phyloP scores from a whole-genome alignment of 2,797 vertebrate genomes.

The Trachurus trachurus region DNA sequence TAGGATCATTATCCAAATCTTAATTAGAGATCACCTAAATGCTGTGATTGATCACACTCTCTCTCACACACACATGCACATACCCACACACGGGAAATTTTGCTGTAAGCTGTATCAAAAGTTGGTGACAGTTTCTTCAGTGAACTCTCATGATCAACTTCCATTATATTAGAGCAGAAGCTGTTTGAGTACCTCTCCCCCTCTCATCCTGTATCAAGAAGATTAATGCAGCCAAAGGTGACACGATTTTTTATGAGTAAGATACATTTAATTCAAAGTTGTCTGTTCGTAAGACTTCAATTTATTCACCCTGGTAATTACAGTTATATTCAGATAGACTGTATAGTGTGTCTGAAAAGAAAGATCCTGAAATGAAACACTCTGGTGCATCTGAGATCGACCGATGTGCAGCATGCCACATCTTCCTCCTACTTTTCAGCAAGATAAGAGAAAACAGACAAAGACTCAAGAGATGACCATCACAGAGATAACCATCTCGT shows the following conservation, averaged over 20 bases:
- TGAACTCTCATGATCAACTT: background rate
- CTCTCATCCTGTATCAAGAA: background rate
- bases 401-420: background rate
- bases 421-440: conserved; percentile 19
- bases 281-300: background rate
- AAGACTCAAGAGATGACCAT: conserved; percentile 40
- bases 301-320: conserved; percentile 27
- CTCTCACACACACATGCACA: too few species aligned
- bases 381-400: background rate
- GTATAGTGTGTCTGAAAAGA: background rate
- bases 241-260: conserved; percentile 13
- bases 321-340: background rate
- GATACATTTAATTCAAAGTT: conserved; percentile 4
- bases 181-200: background rate
- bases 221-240: conserved; percentile 22
- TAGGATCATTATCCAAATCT: conserved; percentile 18
- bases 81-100: background rate
- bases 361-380: background rate
- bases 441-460: conserved; percentile 47
- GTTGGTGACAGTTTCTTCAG: background rate
- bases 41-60: conserved; percentile 23
- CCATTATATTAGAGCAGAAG: background rate
- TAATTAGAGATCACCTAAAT: conserved; percentile 41
- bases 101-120: conserved; percentile 7
- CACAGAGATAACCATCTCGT: conserved; percentile 67